These are phyloP conservation scores for Zaprionus capensis DNA, from an alignment of 1,140 invertebrate genomes.

Conservation along the genomic window DNA sequence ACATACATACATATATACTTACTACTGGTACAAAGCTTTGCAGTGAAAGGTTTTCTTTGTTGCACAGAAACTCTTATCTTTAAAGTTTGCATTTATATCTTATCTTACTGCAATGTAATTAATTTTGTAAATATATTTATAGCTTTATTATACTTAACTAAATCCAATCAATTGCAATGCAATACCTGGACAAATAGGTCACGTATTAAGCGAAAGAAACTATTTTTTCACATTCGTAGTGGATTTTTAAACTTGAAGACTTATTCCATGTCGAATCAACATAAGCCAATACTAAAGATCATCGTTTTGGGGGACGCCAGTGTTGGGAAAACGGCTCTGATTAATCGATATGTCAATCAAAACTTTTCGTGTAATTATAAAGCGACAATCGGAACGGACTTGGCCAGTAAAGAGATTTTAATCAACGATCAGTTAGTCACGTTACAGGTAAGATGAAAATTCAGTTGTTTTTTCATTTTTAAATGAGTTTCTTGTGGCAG, in stretches of 20 bases:
- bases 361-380: neutral
- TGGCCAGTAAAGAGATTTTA: slow-evolving; percentile 96
- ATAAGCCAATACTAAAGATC: neutral
- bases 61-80: neutral
- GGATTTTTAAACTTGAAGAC: neutral
- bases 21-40: neutral
- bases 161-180: neutral
- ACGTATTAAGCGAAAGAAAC: neutral
- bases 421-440: slow-evolving; percentile 98
- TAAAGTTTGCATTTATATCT: neutral
- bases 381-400: neutral
- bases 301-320: neutral
- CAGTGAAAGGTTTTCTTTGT: neutral
- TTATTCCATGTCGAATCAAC: neutral
- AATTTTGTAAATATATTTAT: neutral
- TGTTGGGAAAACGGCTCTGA: neutral
- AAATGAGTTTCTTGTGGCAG: slow-evolving; percentile 84
- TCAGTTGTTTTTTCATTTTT: slow-evolving; percentile 1
- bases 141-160: neutral
- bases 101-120: neutral
- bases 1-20: too few relatives aligned
- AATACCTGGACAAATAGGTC: neutral
- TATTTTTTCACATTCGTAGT: neutral
- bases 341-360: neutral
- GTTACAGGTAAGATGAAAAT: slow-evolving; percentile 92